phyloP scores from a whole-genome alignment of 2,888 invertebrate genomes.

The Deroplatys truncata region DNA sequence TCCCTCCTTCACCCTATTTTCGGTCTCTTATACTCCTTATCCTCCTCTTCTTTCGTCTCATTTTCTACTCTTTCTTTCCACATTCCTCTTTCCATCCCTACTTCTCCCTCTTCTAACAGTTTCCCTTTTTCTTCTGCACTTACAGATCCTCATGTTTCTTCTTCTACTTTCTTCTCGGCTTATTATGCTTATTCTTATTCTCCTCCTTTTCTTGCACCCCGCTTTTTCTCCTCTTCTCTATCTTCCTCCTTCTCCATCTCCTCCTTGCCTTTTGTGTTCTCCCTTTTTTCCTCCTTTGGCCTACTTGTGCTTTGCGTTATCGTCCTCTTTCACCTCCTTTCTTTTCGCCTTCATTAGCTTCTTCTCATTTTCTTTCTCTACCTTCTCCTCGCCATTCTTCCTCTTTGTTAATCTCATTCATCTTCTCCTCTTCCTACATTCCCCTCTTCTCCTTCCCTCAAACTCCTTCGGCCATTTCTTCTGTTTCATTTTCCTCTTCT shows the following conservation, averaged over 20 bases:
- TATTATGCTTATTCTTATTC: neutral
- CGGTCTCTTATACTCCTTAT: neutral
- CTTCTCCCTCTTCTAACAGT: neutral
- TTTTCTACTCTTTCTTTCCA: neutral
- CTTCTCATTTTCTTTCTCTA: neutral
- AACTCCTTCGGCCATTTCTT: neutral
- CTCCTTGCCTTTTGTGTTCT: neutral
- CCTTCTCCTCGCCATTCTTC: neutral
- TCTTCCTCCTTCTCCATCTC: neutral
- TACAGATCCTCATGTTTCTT: no score
- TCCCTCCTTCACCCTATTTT: no score
- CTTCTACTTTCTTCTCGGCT: neutral
- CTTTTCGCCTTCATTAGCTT: neutral
- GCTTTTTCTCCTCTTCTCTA: neutral
- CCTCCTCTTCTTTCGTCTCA: neutral
- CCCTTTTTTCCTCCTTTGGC: neutral
- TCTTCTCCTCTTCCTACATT: neutral
- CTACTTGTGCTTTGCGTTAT: neutral
- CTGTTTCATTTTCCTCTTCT: neutral
- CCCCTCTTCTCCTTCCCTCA: neutral
- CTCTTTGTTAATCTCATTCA: neutral
- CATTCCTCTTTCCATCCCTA: neutral
- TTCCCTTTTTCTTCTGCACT: neutral
- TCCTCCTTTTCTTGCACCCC: neutral
- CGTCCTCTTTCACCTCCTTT: neutral